These are phyloP conservation scores for Acheta domesticus DNA, from an alignment of 2,888 invertebrate genomes.

Conservation along the genomic window DNA sequence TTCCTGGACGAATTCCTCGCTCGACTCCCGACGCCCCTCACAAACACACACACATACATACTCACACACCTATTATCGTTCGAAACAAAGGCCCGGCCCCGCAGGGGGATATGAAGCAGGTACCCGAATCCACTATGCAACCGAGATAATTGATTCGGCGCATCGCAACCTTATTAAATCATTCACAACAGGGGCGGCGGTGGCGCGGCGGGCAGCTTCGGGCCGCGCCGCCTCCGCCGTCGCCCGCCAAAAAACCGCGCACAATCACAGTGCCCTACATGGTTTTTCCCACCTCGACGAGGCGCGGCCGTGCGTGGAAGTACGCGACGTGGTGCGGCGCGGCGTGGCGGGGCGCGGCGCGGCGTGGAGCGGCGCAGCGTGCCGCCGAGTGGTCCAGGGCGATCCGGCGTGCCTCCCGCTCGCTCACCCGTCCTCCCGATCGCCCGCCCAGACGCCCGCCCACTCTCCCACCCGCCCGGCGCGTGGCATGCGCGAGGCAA, in stretches of 20 bases:
- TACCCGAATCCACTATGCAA: neutral
- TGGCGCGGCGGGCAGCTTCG: neutral
- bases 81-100: conserved; percentile 11
- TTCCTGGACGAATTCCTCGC: neutral
- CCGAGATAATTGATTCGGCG: neutral
- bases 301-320: too few species aligned
- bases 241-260: neutral
- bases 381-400: too few species aligned
- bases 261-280: conserved; percentile 9
- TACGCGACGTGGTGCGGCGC: too few species aligned
- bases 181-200: neutral
- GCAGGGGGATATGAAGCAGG: neutral
- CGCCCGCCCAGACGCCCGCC: too few species aligned
- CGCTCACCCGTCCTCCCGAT: too few species aligned
- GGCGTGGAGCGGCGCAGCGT: too few species aligned
- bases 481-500: too few species aligned
- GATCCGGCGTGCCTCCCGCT: too few species aligned
- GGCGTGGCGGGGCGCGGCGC: too few species aligned
- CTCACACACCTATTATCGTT: neutral
- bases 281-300: neutral
- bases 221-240: too few species aligned
- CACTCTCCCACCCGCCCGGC: too few species aligned
- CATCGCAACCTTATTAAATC: conserved; percentile 1
- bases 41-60: neutral
- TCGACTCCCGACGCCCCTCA: neutral